These are phyloP conservation scores for Parelbella ahira DNA, from an alignment of 2,888 invertebrate genomes.

Conservation along the genomic window DNA sequence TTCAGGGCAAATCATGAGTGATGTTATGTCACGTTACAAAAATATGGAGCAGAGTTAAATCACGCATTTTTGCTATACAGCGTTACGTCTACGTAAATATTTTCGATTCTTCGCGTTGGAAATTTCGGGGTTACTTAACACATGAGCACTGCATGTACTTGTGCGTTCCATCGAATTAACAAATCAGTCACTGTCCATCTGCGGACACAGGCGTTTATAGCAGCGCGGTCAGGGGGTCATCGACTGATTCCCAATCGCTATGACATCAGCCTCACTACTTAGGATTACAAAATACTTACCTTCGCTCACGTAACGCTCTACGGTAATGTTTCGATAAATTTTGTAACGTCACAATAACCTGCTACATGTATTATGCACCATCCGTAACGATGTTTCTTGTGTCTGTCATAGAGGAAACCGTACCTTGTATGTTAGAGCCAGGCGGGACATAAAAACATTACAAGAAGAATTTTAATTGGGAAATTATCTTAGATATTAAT, in stretches of 20 bases:
- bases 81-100: constrained; percentile 3
- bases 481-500: too few relatives aligned
- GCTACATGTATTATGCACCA: neutral
- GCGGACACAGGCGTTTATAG: constrained; percentile 48
- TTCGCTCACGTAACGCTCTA: constrained; percentile 63
- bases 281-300: constrained; percentile 71
- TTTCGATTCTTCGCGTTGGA: constrained; percentile 8
- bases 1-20: too few relatives aligned
- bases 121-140: constrained; percentile 16
- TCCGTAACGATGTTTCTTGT: too few relatives aligned
- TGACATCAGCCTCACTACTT: constrained; percentile 68
- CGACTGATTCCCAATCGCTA: constrained; percentile 68
- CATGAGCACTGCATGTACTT: constrained; percentile 29
- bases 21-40: too few relatives aligned
- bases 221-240: constrained; percentile 72
- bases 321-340: constrained; percentile 25
- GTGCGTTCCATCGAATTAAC: constrained; percentile 36
- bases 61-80: constrained; percentile 13
- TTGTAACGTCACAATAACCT: constrained; percentile 23
- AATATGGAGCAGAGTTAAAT: constrained; percentile 1
- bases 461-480: too few relatives aligned
- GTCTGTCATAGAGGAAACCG: too few relatives aligned
- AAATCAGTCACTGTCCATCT: constrained; percentile 40
- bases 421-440: too few relatives aligned
- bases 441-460: too few relatives aligned